Evolutionary conservation across 2,113 vertebrate species (phyloP).

Genomic region (Rhadina sibilatrix): DNA sequence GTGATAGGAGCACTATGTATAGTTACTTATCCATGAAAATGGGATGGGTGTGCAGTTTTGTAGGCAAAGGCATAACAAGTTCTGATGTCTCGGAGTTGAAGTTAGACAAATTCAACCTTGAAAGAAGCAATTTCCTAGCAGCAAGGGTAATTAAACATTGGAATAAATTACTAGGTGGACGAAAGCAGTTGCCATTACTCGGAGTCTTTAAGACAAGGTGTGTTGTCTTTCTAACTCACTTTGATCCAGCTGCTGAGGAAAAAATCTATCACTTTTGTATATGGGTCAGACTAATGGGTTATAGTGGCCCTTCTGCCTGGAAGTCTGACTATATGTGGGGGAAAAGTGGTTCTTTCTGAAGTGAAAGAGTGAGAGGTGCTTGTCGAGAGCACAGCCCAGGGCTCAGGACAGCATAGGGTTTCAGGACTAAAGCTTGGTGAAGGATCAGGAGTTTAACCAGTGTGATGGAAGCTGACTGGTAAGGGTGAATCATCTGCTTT

Average conservation of each 20-base stretch:
- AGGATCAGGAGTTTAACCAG: not conserved
- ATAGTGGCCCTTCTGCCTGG: not conserved
- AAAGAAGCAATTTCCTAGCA: constrained; percentile 44
- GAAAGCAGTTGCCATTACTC: not conserved
- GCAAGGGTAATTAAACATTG: constrained; percentile 48
- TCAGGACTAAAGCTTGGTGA: not conserved
- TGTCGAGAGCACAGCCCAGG: not conserved
- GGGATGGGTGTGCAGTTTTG: not conserved
- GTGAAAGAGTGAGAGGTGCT: not conserved
- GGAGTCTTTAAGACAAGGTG: not conserved
- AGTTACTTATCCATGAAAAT: constrained; percentile 44
- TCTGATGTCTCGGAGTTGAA: not conserved
- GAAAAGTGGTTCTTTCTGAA: not conserved
- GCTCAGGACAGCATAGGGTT: not conserved
- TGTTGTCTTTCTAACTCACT: not conserved
- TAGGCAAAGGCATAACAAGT: constrained; percentile 9
- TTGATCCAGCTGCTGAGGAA: not conserved
- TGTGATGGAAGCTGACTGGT: not conserved
- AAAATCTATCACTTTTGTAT: not conserved
- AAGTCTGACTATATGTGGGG: not conserved
- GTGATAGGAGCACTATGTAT: not conserved
- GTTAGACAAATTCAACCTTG: constrained; percentile 26
- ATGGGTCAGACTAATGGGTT: not conserved
- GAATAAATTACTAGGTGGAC: constrained; percentile 32
- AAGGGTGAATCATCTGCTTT: not conserved